Base-by-base conservation (phyloP, 92 coral and sea anemone species). In the Heliopora coerulea region DNA sequence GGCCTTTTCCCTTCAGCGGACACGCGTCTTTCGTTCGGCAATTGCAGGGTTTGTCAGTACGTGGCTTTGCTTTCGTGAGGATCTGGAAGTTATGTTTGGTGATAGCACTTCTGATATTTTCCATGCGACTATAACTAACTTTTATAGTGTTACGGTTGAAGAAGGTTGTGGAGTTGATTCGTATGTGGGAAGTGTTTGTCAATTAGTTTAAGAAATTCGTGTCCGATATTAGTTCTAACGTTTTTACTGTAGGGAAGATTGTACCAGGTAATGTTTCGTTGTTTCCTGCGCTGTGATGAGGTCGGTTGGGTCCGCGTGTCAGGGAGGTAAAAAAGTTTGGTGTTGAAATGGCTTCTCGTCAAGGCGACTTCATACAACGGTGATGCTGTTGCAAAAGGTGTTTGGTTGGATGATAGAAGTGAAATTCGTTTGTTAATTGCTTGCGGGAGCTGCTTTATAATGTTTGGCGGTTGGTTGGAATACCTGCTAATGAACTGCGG, bases 1-100 rank as follows among this genome's bases (percentile, higher is more conserved):
- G 32, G 57, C 84, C 72, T n/a, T 80, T 59, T 31, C 66, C 61
- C 72, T 48, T 27, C n/a, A 59, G 62, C 20, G 74, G 79, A 80
- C 84, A 61, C 4, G 42, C 54, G 15, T 70, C 26, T 44, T 21
- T 49, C 15, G 29, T 64, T 65, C 41, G 37, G 63, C 62, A 70
- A 62, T 73, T 68, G 46, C 63, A 70, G 0, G 49, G 49, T 56
- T 32, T 21, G 42, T 35, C 17, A 5, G 3, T n/a, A 17, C 26
- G 20, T 6, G 20, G 21, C 7, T 50, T 23, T 17, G 20, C 17
- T 50, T 44, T 40, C 31, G 23, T 75, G 14, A 34, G 41, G 19
- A 56, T 6, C 32, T 54, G 42, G 33, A 31, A 54, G 54, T 73
- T 68, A 30, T 68, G 62, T 26, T n/a, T 28, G 13, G 42, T 28